Conservation (phyloP, 1,140 invertebrate species). For the Hylaeus volcanicus region DNA sequence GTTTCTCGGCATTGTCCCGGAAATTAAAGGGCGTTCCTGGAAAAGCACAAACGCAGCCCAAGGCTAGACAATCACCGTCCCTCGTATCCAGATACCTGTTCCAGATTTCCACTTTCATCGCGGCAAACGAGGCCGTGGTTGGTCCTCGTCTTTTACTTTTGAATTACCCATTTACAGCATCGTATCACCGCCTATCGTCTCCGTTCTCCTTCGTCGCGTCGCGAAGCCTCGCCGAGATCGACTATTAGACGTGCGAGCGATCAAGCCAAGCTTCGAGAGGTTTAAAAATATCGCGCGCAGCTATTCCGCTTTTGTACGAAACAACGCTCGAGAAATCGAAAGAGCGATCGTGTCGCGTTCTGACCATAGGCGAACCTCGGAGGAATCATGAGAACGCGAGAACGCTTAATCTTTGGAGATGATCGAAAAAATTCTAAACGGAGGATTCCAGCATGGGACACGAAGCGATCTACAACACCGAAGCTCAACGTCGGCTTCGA, state of each 20-base stretch:
- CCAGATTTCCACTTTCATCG: constrained; percentile 50
- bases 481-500: background rate
- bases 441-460: too few species aligned
- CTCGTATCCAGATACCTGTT: constrained; percentile 42
- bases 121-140: background rate
- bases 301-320: too few species aligned
- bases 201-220: background rate
- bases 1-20: constrained; percentile 56
- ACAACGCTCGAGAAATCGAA: too few species aligned
- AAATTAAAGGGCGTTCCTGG: constrained; percentile 63
- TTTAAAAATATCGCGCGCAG: too few species aligned
- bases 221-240: constrained; percentile 22
- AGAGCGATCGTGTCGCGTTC: too few species aligned
- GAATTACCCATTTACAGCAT: constrained; percentile 54
- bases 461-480: background rate
- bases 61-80: constrained; percentile 43
- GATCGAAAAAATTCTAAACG: constrained; percentile 55
- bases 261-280: too few species aligned
- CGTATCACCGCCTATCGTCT: constrained; percentile 16
- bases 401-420: constrained; percentile 50
- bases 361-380: too few species aligned
- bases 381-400: constrained; percentile 35
- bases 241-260: too few species aligned
- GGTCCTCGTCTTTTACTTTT: constrained; percentile 37
- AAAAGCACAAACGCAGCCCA: background rate